Conservation (phyloP, 1,140 invertebrate genomes). For the Dysdera silvatica region DNA sequence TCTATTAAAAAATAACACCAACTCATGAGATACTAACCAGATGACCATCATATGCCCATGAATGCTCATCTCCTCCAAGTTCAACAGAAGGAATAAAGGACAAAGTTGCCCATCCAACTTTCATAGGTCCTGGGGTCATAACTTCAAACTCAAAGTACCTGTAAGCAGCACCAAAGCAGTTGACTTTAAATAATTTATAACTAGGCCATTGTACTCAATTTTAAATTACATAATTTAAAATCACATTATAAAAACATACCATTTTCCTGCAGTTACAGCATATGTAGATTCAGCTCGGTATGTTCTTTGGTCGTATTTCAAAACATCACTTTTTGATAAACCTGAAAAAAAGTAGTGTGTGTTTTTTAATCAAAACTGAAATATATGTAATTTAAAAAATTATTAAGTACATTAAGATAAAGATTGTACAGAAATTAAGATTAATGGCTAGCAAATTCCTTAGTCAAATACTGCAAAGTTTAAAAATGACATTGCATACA, state of each 20-base stretch:
- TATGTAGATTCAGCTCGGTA: constrained; percentile 95
- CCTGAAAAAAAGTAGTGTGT: not conserved
- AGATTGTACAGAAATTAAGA: too few relatives aligned
- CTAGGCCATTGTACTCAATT: not conserved
- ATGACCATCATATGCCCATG: constrained; percentile 97
- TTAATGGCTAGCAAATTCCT: too few relatives aligned
- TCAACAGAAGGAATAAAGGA: constrained; percentile 74
- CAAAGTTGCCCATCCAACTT: constrained; percentile 88
- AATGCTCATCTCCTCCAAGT: constrained; percentile 85
- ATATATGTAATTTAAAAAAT: not conserved
- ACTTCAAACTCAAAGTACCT: constrained; percentile 97
- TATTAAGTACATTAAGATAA: too few relatives aligned
- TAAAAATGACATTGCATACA: too few relatives aligned
- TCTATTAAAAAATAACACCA: too few relatives aligned
- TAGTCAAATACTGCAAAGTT: too few relatives aligned
- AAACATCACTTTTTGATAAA: constrained; percentile 5
- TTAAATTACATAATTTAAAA: not conserved
- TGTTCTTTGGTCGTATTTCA: constrained; percentile 52
- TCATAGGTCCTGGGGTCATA: constrained; percentile 89
- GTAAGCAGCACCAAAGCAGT: constrained; percentile 12
- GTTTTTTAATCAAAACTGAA: not conserved
- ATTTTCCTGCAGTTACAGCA: constrained; percentile 90
- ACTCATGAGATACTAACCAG: constrained; percentile 67
- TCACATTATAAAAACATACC: constrained; percentile 56
- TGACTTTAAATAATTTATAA: not conserved